phyloP scores from a whole-genome alignment of 2,113 vertebrate genomes.

The Ascaphus truei region DNA sequence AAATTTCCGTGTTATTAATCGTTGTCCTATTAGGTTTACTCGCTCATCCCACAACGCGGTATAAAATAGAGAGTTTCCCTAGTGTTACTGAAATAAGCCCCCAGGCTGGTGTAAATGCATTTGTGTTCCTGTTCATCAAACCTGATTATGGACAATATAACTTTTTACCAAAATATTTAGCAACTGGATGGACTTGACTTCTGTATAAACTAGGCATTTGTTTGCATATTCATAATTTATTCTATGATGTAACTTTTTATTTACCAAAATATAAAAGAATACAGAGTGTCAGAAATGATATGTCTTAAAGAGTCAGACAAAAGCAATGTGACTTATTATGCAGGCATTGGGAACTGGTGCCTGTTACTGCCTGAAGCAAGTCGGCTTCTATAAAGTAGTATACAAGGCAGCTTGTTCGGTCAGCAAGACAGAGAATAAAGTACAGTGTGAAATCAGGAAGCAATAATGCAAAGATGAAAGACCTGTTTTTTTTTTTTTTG shows the following conservation, averaged over 20 bases:
- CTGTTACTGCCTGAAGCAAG: slow-evolving; percentile 70
- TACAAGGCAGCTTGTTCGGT: slow-evolving; percentile 66
- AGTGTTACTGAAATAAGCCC: too few relatives aligned
- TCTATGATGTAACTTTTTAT: background rate
- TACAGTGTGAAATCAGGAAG: slow-evolving; percentile 60
- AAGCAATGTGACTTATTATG: slow-evolving; percentile 57
- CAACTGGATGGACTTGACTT: too few relatives aligned
- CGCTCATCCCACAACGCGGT: too few relatives aligned
- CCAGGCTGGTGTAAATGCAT: too few relatives aligned
- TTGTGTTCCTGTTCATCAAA: too few relatives aligned
- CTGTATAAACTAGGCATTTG: too few relatives aligned
- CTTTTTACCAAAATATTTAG: too few relatives aligned
- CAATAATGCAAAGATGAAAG: slow-evolving; percentile 56
- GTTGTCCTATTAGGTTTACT: too few relatives aligned
- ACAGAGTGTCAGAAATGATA: background rate
- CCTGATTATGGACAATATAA: too few relatives aligned
- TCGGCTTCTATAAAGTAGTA: slow-evolving; percentile 54
- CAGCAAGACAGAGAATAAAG: slow-evolving; percentile 72
- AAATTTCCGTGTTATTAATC: too few relatives aligned
- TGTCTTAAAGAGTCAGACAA: slow-evolving; percentile 33
- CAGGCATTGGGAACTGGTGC: slow-evolving; percentile 62
- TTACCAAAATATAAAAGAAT: background rate
- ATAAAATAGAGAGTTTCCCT: too few relatives aligned
- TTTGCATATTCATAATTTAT: too few relatives aligned
- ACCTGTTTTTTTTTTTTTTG: slow-evolving; percentile 20